phyloP scores from a whole-genome alignment of 2,797 vertebrate species.

The Xerus rutilus region DNA sequence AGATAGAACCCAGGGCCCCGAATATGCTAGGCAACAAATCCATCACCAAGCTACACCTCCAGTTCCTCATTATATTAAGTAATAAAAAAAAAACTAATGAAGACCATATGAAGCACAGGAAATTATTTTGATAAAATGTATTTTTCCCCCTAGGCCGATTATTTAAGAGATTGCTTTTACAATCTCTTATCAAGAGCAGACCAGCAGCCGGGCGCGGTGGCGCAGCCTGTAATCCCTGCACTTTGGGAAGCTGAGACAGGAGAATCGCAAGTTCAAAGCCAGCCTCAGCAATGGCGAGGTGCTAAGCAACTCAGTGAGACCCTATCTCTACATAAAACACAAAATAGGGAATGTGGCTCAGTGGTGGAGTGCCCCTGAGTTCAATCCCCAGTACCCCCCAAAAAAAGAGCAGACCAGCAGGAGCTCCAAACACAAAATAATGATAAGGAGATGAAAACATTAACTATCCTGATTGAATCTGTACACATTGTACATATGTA shows the following conservation, averaged over 20 bases:
- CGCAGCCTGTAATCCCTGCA: too few relatives aligned
- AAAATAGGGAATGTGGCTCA: too few relatives aligned
- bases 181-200: background rate
- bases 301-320: too few relatives aligned
- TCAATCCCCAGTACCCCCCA: too few relatives aligned
- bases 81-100: background rate
- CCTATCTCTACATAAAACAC: too few relatives aligned
- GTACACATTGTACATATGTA: too few relatives aligned
- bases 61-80: background rate
- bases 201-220: background rate
- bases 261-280: too few relatives aligned
- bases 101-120: background rate
- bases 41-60: background rate
- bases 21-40: background rate
- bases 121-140: slow-evolving; percentile 11
- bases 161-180: background rate
- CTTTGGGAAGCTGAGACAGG: too few relatives aligned
- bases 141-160: background rate
- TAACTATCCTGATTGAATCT: background rate
- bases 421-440: background rate
- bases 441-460: background rate
- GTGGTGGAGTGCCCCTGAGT: too few relatives aligned
- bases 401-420: background rate
- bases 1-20: background rate
- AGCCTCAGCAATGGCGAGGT: too few relatives aligned